These are phyloP conservation scores for Listrodromus nycthemerus DNA, from an alignment of 2,888 invertebrate species.

Conservation along the genomic window DNA sequence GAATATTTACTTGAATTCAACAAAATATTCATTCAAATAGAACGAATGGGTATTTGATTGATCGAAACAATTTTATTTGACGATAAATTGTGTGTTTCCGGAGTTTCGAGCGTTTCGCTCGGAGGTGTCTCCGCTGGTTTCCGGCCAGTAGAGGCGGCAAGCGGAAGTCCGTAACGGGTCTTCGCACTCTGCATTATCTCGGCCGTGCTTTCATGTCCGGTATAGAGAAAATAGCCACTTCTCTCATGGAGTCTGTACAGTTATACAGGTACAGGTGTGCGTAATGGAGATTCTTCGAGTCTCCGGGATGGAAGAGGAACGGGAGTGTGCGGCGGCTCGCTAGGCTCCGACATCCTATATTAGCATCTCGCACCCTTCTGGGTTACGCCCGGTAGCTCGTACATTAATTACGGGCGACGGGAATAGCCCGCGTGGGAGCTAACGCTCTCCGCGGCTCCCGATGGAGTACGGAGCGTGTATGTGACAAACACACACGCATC, in stretches of 20 bases:
- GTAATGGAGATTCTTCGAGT: slow-evolving; percentile 60
- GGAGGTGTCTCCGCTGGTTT: background rate
- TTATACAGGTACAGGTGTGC: slow-evolving; percentile 25
- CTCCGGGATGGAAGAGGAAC: slow-evolving; percentile 28
- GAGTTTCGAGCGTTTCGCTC: background rate
- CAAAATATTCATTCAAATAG: too few species aligned
- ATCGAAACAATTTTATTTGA: too few species aligned
- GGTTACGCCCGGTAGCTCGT: slow-evolving; percentile 61
- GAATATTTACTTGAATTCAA: too few species aligned
- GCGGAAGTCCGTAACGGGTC: slow-evolving; percentile 26
- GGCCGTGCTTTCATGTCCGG: background rate
- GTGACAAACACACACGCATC: background rate
- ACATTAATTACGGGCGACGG: slow-evolving; percentile 66
- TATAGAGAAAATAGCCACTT: slow-evolving; percentile 13
- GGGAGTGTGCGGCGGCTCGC: slow-evolving; percentile 6
- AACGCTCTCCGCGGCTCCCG: slow-evolving; percentile 33
- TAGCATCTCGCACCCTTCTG: slow-evolving; percentile 65
- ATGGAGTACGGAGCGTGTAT: slow-evolving; percentile 11
- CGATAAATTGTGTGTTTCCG: too few species aligned
- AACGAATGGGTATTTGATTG: too few species aligned
- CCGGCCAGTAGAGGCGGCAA: background rate
- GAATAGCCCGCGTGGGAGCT: slow-evolving; percentile 63
- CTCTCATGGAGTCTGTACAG: slow-evolving; percentile 1
- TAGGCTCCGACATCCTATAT: slow-evolving; percentile 61
- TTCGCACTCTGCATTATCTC: slow-evolving; percentile 38